Base-by-base conservation (phyloP, 2,888 invertebrate genomes). In the Oscheius myriophilus region DNA sequence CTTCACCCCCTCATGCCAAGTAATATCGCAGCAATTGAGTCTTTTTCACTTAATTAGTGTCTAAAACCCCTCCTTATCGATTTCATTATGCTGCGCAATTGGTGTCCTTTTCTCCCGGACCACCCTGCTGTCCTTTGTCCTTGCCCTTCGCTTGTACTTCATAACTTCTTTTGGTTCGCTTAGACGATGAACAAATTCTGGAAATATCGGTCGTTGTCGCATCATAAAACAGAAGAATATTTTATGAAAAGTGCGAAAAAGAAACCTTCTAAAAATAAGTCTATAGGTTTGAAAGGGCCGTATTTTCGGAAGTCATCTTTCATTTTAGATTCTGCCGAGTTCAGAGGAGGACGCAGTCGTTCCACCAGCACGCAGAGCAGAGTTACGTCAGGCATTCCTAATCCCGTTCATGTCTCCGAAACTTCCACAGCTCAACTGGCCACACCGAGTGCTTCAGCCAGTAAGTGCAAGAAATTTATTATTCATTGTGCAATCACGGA, bases 311-410 rank as follows among this genome's bases (percentile, higher is more conserved):
- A 9, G 33, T 33, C 39, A 55, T 18, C n/a, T 2, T 33, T 25
- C 21, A 26, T 61, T 61, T 61, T 26, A 61, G 61, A 61, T 49
- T 46, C 61, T 39, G 25, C 61, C 7, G 61, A 61, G 33, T 61
- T 49, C 33, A 25, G 61, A 41, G 43, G 23, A n/a, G 61, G 49
- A 11, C 25, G 61, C n/a, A 61, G 61, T 46, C 61, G 61, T 16
- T 61, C 61, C 4, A 16, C 46, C 9, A 61, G 61, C 26, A 26
- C 46, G 2, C 61, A 61, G 41, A 46, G 49, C 3, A 46, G 46
- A n/a, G 26, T 25, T 26, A 58, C 12, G 12, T 18, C 23, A 14
- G 59, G 61, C 1, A 61, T 61, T 33, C n/a, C 33, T 12, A 61
- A 61, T 61, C 61, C 61, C 14, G 33, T 25, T 12, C 61, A 61